Base-by-base conservation (phyloP, 2,113 vertebrate species). In the Pitta sordida region DNA sequence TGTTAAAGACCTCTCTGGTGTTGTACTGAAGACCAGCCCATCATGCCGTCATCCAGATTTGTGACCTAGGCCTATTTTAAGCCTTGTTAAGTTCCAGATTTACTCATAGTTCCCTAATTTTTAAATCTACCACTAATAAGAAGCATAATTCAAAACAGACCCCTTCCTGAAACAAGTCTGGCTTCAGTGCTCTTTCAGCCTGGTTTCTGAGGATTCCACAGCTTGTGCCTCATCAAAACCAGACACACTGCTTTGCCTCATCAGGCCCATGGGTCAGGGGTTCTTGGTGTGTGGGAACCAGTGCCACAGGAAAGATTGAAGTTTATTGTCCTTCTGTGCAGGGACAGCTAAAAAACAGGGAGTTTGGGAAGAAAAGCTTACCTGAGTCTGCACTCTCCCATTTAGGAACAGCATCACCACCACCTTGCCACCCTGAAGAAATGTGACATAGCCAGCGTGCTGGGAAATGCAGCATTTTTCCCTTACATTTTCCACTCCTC, bases 31-130 rank as follows among this genome's bases (percentile, higher is more conserved):
- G 74, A 77, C 55, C 44, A 76, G n/a, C 62, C 81, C 13, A 2
- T 93, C 83, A 55, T 62, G 84, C 44, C 84, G 64, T 64, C 84
- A n/a, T 77, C 55, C 73, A 85, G 82, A 94, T 91, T 95, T 94
- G 93, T 92, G 86, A 96, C 86, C 89, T 71, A 59, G 67, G 34
- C 67, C 87, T 95, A 89, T 95, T 96, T 96, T 94, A 82, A 93
- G 89, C 59, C 91, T 96, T 95, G 94, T 93, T 92, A 93, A 94
- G 34, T 91, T 95, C 86, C 89, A 94, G 91, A 93, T 94, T 96
- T 96, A 95, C 83, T 93, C 81, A 83, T 93, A 94, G 94, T 92
- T 92, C 84, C 43, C 95, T 95, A 95, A 96, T 96, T 96, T 96
- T 93, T 94, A 92, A 96, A 96, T 96, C 87, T 94, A 85, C 89